Evolutionary conservation across 2,888 invertebrate genomes (phyloP).

Genomic region (Callosobruchus maculatus): DNA sequence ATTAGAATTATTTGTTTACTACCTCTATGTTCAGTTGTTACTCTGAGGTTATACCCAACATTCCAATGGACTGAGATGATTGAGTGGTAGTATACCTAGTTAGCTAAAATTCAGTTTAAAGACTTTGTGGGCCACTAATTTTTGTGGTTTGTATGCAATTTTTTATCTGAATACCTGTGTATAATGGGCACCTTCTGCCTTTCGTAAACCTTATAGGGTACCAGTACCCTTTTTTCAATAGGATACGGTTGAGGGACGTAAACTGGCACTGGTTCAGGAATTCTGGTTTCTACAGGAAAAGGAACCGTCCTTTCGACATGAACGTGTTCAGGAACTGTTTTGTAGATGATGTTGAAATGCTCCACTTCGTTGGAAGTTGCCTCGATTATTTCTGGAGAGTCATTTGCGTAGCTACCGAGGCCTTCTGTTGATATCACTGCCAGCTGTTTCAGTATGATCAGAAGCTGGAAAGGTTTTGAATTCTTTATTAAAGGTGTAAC

Average conservation of each 20-base stretch:
- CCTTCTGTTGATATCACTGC: neutral
- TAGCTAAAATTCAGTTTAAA: no score
- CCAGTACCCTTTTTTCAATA: conserved; percentile 61
- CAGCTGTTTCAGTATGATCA: neutral
- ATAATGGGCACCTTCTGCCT: conserved; percentile 54
- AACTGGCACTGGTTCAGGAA: conserved; percentile 63
- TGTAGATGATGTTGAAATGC: conserved; percentile 5
- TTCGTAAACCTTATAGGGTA: conserved; percentile 65
- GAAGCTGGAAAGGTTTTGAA: neutral
- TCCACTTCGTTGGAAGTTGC: neutral
- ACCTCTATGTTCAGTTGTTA: no score
- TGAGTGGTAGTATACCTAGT: no score
- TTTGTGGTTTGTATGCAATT: no score
- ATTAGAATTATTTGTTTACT: no score
- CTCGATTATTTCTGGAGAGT: neutral
- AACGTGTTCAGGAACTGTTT: conserved; percentile 53
- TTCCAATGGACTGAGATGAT: no score
- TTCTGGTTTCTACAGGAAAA: conserved; percentile 59
- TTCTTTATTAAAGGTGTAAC: no score
- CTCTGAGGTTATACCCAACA: no score
- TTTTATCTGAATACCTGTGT: conserved; percentile 44
- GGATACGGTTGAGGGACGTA: conserved; percentile 72
- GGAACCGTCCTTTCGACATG: conserved; percentile 71
- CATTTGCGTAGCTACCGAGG: neutral
- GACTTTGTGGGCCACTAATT: no score